phyloP scores from a whole-genome alignment of 2,113 vertebrate species.

The Syrmaticus mikado region DNA sequence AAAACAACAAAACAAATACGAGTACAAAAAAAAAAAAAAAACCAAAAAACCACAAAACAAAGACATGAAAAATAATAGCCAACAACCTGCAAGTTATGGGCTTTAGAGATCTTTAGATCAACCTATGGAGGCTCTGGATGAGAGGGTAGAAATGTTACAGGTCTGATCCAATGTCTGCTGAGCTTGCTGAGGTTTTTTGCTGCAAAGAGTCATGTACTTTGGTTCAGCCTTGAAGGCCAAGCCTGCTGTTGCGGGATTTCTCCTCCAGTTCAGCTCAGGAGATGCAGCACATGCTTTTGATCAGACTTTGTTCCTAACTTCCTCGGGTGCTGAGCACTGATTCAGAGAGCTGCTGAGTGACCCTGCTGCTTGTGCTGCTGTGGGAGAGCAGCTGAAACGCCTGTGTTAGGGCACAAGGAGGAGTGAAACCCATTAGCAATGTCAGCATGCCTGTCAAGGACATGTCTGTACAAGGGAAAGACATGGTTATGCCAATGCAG shows the following conservation, averaged over 20 bases:
- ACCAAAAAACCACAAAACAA: too few species aligned
- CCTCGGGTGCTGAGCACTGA: not conserved
- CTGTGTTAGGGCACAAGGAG: not conserved
- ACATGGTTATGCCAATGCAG: not conserved
- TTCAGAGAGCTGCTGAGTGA: not conserved
- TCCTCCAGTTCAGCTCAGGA: fast-evolving
- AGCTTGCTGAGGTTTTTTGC: not conserved
- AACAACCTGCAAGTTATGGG: not conserved
- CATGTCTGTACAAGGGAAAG: not conserved
- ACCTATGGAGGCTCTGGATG: not conserved
- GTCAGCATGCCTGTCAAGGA: not conserved
- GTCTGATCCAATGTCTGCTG: not conserved
- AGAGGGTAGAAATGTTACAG: not conserved
- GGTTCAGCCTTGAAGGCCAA: not conserved
- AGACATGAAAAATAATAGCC: not conserved
- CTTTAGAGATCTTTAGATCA: not conserved
- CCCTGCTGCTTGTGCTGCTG: not conserved
- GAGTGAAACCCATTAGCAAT: not conserved
- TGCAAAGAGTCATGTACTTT: not conserved
- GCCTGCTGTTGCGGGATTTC: not conserved
- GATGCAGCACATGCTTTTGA: not conserved
- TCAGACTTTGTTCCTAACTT: not conserved
- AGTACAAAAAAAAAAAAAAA: not conserved
- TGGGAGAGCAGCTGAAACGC: not conserved
- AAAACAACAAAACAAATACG: not conserved